Percentiles rank a stretch among this genome's conserved stretches.
phyloP scores from a whole-genome alignment of 2,888 invertebrate species.

The Rotaria magnacalcarata region DNA sequence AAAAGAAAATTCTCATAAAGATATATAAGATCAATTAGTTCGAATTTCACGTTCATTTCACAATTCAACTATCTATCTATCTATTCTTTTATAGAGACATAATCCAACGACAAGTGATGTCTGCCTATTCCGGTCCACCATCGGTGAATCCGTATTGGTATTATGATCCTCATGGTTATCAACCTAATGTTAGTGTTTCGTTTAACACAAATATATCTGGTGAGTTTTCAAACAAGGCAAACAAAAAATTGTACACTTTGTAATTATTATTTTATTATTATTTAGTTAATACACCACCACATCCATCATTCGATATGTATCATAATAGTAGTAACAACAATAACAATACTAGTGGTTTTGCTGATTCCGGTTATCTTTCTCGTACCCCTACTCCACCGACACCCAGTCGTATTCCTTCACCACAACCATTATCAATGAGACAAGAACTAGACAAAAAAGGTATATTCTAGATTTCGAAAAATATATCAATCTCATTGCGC shows the following conservation, averaged over 20 bases:
- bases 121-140: background rate
- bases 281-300: background rate
- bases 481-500: no score
- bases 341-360: background rate
- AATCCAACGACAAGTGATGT: background rate
- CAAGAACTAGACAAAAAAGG: no score
- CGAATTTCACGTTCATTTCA: background rate
- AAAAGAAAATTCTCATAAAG: background rate
- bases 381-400: constrained; percentile 10
- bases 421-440: background rate
- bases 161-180: background rate
- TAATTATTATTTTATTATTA: background rate
- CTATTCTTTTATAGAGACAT: background rate
- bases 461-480: no score
- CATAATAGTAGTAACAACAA: background rate
- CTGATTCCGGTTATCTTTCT: background rate
- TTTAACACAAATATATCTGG: background rate
- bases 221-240: background rate
- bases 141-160: background rate
- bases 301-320: background rate
- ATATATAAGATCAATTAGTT: constrained; percentile 9
- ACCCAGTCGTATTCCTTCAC: background rate
- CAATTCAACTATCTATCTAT: background rate
- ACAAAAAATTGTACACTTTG: background rate
- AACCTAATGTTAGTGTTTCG: background rate